phyloP scores from a whole-genome alignment of 2,113 vertebrate genomes.

The Cranoglanis bouderius region DNA sequence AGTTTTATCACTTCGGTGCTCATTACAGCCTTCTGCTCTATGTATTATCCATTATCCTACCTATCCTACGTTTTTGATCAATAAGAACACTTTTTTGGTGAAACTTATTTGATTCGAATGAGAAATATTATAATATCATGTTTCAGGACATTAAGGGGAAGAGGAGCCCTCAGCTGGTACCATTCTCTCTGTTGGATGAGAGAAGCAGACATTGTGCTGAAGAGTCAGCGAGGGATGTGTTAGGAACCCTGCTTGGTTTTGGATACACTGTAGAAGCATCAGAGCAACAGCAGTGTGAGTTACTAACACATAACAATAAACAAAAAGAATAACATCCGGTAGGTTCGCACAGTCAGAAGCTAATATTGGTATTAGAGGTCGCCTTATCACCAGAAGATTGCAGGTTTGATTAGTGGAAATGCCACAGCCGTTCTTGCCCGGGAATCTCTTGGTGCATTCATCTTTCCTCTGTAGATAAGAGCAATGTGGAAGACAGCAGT shows the following conservation, averaged over 20 bases:
- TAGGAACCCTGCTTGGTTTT: conserved; percentile 85
- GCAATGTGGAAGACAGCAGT: not conserved
- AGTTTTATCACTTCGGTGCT: not conserved
- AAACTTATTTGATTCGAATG: not conserved
- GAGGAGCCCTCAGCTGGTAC: conserved; percentile 87
- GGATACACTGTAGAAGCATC: conserved; percentile 88
- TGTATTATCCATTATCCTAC: not conserved
- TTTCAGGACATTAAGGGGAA: conserved; percentile 87
- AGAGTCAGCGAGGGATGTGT: conserved; percentile 80
- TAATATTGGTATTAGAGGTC: not conserved
- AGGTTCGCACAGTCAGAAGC: not conserved
- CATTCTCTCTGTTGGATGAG: conserved; percentile 86
- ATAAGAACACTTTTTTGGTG: too few relatives aligned
- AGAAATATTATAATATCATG: conserved; percentile 24
- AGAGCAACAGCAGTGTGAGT: conserved; percentile 82
- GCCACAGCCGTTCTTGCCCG: not conserved
- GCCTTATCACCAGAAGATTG: not conserved
- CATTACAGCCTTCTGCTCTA: not conserved
- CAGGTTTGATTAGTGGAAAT: not conserved
- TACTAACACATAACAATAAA: not conserved
- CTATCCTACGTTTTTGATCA: not conserved
- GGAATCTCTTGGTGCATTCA: not conserved
- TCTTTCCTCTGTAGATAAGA: not conserved
- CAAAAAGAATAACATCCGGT: not conserved
- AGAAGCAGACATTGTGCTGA: conserved; percentile 79